Percentiles rank a stretch among this genome's conserved stretches.
Evolutionary conservation across 1,140 invertebrate genomes (phyloP).

Genomic region (Euura saliciscinereae): DNA sequence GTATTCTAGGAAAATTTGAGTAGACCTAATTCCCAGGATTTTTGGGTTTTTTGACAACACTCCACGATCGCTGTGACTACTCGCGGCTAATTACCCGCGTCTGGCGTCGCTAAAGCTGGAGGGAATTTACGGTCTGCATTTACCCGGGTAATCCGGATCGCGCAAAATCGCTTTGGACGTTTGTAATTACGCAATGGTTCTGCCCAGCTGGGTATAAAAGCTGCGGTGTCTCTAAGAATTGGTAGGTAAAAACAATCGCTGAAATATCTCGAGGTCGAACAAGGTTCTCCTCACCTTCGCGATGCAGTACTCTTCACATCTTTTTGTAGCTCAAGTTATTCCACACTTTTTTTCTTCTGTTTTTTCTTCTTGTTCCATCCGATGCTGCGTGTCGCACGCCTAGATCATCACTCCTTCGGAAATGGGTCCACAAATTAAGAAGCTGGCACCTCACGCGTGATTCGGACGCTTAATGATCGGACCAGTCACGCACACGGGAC

Average conservation of each 20-base stretch:
- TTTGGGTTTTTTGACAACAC: too few species aligned
- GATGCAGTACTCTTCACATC: too few species aligned
- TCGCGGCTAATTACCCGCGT: neutral
- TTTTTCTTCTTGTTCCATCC: too few species aligned
- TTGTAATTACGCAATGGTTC: neutral
- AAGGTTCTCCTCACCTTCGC: neutral
- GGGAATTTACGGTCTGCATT: neutral
- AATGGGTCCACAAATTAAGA: neutral
- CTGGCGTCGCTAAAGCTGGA: neutral
- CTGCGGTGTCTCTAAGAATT: neutral
- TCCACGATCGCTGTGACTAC: neutral
- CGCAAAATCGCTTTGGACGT: neutral
- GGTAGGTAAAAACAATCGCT: neutral
- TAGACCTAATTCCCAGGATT: too few species aligned
- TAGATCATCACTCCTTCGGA: too few species aligned
- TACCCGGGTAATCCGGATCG: neutral
- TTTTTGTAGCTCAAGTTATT: too few species aligned
- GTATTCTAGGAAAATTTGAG: too few species aligned
- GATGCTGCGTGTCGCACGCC: neutral
- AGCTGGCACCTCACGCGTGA: neutral
- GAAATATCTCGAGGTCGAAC: neutral
- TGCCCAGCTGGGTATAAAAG: neutral
- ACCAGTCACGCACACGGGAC: neutral
- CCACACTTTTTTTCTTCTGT: too few species aligned
- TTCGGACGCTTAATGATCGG: constrained; percentile 2